phyloP scores from a whole-genome alignment of 2,888 invertebrate genomes.

The Eupelmus urozonus region DNA sequence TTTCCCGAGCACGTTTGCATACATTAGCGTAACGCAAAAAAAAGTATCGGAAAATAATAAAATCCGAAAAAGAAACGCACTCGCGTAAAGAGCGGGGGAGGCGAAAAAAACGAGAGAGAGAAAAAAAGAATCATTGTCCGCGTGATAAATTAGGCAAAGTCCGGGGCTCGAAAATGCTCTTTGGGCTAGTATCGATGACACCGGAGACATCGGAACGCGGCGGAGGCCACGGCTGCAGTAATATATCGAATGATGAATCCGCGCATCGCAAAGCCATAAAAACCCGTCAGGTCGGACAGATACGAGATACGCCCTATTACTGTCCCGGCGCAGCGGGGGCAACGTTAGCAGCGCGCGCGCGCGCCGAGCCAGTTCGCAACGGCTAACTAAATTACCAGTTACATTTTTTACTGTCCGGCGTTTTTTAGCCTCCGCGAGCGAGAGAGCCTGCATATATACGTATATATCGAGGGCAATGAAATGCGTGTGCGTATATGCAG shows the following conservation, averaged over 20 bases:
- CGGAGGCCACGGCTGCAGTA: constrained; percentile 63
- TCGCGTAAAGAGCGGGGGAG: too few species aligned
- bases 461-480: constrained; percentile 75
- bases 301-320: constrained; percentile 77
- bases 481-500: constrained; percentile 60
- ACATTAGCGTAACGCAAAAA: too few species aligned
- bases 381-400: constrained; percentile 77
- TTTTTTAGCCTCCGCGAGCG: constrained; percentile 61
- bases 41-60: too few species aligned
- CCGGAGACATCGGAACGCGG: constrained; percentile 64
- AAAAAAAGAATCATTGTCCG: constrained; percentile 34
- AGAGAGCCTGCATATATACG: too few species aligned
- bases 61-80: too few species aligned
- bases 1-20: too few species aligned
- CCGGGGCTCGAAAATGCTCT: constrained; percentile 61
- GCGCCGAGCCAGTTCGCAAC: constrained; percentile 69
- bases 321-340: constrained; percentile 71
- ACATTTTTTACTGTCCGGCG: constrained; percentile 76
- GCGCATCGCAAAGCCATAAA: constrained; percentile 76
- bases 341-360: constrained; percentile 56
- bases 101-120: too few species aligned
- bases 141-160: constrained; percentile 49
- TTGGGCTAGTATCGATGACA: constrained; percentile 70
- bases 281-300: constrained; percentile 75
- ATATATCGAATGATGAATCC: constrained; percentile 76